Conservation (phyloP, 2,113 vertebrate genomes). For the Vicugna pacos region DNA sequence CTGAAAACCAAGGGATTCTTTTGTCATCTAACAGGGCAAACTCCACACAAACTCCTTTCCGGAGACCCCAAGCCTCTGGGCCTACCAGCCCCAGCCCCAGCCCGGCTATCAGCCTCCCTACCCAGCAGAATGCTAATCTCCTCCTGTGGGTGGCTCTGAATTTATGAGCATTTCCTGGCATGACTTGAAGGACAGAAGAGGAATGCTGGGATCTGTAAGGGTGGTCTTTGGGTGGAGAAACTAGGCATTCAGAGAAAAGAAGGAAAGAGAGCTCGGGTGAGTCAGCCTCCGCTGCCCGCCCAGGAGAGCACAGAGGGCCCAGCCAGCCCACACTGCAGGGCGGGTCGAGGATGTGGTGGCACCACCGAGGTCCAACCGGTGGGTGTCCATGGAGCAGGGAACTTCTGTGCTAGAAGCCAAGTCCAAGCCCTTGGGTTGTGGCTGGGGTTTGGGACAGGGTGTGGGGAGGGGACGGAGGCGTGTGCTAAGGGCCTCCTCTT, state of each 20-base stretch:
- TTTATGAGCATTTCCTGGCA: conserved; percentile 76
- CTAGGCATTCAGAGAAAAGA: conserved; percentile 6
- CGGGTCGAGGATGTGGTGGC: background rate
- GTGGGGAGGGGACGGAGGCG: background rate
- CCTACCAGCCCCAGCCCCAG: background rate
- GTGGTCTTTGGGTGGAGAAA: conserved; percentile 68
- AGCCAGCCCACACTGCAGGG: background rate
- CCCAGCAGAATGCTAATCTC: conserved; percentile 30
- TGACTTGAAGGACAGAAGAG: conserved; percentile 72
- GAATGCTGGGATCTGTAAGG: conserved; percentile 65
- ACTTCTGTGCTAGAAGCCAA: background rate
- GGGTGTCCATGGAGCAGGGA: background rate
- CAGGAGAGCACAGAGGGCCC: background rate
- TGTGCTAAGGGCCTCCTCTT: accelerated
- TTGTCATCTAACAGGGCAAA: background rate
- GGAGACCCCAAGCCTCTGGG: conserved; percentile 25
- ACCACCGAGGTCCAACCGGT: background rate
- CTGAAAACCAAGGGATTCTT: background rate
- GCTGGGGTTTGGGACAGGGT: background rate
- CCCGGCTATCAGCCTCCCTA: background rate
- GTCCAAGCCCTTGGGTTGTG: background rate
- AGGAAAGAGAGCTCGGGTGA: conserved; percentile 39
- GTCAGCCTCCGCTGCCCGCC: conserved; percentile 42
- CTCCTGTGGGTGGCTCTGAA: conserved; percentile 60
- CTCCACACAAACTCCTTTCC: background rate